phyloP scores from a whole-genome alignment of 2,888 invertebrate species.

The Hanleya hanleyi region DNA sequence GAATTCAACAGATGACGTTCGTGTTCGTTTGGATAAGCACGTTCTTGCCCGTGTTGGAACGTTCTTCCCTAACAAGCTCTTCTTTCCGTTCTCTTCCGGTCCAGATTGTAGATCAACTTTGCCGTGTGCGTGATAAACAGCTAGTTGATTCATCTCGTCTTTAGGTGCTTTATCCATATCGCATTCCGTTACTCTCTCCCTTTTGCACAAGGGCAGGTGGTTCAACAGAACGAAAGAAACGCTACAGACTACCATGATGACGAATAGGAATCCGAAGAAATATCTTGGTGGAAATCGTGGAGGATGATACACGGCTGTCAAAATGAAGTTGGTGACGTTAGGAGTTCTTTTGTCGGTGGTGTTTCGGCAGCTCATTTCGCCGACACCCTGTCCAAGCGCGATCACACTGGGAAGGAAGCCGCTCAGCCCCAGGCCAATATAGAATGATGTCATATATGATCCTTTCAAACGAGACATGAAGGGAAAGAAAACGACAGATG shows the following conservation, averaged over 20 bases:
- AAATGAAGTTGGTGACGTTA: slow-evolving; percentile 16
- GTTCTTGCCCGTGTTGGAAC: not conserved
- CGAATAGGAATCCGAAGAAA: slow-evolving; percentile 81
- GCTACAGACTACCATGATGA: slow-evolving; percentile 79
- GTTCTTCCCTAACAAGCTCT: too few species aligned
- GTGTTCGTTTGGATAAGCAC: not conserved
- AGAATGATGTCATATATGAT: slow-evolving; percentile 85
- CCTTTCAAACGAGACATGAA: slow-evolving; percentile 82
- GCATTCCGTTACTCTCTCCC: slow-evolving; percentile 36
- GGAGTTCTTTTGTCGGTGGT: slow-evolving; percentile 35
- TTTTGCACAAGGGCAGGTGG: slow-evolving; percentile 59
- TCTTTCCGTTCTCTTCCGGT: not conserved
- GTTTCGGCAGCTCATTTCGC: slow-evolving; percentile 67
- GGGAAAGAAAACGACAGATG: slow-evolving; percentile 89
- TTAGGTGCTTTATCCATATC: not conserved
- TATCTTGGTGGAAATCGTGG: slow-evolving; percentile 80
- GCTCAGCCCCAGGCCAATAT: slow-evolving; percentile 75
- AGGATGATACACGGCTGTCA: slow-evolving; percentile 62
- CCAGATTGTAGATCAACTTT: not conserved
- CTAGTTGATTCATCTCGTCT: not conserved
- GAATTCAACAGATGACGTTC: not conserved
- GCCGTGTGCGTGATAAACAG: not conserved
- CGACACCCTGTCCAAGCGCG: slow-evolving; percentile 86
- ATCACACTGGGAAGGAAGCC: slow-evolving; percentile 88
- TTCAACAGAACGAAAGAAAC: slow-evolving; percentile 81